Conservation (phyloP, 2,113 vertebrate genomes). For the Rutilus rutilus region DNA sequence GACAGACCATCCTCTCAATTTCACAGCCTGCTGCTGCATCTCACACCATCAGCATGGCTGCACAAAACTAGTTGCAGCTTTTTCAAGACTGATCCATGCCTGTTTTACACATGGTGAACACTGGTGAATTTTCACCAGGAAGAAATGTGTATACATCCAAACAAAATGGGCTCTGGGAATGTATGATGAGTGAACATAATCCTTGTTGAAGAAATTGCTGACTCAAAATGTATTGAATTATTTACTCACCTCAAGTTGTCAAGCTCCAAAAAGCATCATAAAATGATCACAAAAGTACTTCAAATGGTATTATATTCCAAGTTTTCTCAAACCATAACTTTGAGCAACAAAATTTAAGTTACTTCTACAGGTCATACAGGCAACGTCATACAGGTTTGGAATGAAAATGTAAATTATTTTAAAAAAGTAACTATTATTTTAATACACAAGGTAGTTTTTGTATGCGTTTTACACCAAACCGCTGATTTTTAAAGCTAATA, state of each 20-base stretch:
- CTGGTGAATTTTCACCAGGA: constrained; percentile 44
- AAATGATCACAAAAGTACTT: background rate
- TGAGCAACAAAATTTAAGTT: background rate
- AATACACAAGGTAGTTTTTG: background rate
- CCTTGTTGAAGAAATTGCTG: background rate
- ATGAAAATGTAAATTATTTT: background rate
- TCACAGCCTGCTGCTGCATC: constrained; percentile 55
- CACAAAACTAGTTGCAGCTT: constrained; percentile 44
- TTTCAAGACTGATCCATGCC: constrained; percentile 42
- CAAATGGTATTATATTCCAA: background rate
- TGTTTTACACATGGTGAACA: constrained; percentile 31
- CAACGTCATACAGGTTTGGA: background rate
- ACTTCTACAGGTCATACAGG: background rate
- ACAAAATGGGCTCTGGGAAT: background rate
- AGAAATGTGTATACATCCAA: constrained; percentile 27
- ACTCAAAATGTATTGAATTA: background rate
- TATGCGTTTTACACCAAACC: background rate
- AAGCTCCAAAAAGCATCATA: background rate
- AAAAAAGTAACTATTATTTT: background rate
- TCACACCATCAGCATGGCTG: constrained; percentile 27
- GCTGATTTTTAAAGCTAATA: background rate
- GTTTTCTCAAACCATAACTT: background rate
- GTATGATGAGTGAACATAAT: background rate
- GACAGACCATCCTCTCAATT: constrained; percentile 58
- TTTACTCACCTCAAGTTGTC: background rate